Evolutionary conservation across 2,797 vertebrate species (phyloP).

Genomic region (Melanotaenia boesemani): DNA sequence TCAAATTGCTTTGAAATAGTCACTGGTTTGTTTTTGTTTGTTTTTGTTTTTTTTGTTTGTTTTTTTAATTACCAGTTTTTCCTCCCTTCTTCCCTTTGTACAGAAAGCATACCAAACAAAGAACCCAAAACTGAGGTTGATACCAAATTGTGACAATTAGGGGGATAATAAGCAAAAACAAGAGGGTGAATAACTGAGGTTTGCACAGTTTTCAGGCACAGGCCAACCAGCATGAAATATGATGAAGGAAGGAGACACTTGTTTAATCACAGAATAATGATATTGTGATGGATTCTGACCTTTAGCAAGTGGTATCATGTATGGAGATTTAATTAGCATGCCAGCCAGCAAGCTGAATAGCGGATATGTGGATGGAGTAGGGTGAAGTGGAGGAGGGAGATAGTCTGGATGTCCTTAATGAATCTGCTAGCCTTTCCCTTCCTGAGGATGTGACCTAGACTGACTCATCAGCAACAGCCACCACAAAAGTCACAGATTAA

Average conservation of each 20-base stretch:
- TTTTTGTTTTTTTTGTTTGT: too few relatives aligned
- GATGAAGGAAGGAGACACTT: conserved; percentile 70
- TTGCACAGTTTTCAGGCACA: conserved; percentile 10
- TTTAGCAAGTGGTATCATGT: conserved; percentile 82
- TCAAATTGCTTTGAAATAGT: background rate
- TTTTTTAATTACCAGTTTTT: background rate
- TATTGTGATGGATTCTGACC: conserved; percentile 86
- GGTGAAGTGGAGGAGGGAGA: conserved; percentile 53
- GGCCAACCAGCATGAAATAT: conserved; percentile 25
- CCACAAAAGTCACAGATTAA: conserved; percentile 69
- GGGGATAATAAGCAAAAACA: conserved; percentile 3
- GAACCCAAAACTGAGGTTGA: background rate
- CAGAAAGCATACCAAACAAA: background rate
- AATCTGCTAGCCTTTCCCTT: conserved; percentile 73
- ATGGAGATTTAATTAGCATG: conserved; percentile 84
- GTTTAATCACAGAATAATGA: conserved; percentile 83
- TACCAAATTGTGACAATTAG: background rate
- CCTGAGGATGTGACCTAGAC: conserved; percentile 78
- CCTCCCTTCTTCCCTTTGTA: background rate
- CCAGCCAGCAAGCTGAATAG: conserved; percentile 62
- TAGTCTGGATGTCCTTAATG: conserved; percentile 75
- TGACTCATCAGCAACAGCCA: conserved; percentile 64
- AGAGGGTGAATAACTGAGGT: conserved; percentile 4
- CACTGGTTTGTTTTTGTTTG: too few relatives aligned
- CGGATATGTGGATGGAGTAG: conserved; percentile 71